Evolutionary conservation across 2,113 vertebrate species (phyloP).

Genomic region (Tympanuchus pallidicinctus): DNA sequence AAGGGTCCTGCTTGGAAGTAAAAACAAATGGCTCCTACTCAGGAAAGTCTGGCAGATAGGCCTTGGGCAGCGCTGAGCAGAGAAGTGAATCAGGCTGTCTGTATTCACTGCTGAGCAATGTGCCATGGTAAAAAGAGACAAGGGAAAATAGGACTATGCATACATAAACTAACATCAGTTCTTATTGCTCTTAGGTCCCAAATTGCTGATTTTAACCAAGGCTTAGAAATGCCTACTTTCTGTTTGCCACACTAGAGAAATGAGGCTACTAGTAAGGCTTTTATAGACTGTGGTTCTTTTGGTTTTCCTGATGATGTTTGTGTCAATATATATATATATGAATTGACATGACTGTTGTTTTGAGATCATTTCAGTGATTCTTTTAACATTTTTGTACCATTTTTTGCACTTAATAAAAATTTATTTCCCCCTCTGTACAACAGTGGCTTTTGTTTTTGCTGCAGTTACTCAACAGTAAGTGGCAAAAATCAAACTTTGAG

Average conservation of each 20-base stretch:
- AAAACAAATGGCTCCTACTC: accelerated
- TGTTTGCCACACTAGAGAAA: not conserved
- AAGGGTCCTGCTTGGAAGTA: not conserved
- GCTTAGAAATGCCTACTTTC: not conserved
- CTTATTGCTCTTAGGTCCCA: not conserved
- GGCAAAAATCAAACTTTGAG: not conserved
- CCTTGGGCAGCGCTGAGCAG: not conserved
- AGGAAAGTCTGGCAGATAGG: not conserved
- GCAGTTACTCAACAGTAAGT: not conserved
- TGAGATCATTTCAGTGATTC: not conserved
- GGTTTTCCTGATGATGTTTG: not conserved
- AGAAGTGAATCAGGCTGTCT: not conserved
- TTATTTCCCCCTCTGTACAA: not conserved
- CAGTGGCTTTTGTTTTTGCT: not conserved
- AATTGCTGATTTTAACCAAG: not conserved
- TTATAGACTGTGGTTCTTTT: not conserved
- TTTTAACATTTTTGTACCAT: not conserved
- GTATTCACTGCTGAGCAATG: not conserved
- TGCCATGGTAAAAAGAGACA: not conserved
- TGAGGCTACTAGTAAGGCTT: not conserved
- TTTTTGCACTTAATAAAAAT: conserved; percentile 15
- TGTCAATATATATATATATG: not conserved
- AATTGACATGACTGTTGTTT: not conserved
- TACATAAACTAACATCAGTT: not conserved
- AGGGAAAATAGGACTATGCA: not conserved